Base-by-base conservation (phyloP, 2,888 invertebrate genomes). In the Nasonia oneida region DNA sequence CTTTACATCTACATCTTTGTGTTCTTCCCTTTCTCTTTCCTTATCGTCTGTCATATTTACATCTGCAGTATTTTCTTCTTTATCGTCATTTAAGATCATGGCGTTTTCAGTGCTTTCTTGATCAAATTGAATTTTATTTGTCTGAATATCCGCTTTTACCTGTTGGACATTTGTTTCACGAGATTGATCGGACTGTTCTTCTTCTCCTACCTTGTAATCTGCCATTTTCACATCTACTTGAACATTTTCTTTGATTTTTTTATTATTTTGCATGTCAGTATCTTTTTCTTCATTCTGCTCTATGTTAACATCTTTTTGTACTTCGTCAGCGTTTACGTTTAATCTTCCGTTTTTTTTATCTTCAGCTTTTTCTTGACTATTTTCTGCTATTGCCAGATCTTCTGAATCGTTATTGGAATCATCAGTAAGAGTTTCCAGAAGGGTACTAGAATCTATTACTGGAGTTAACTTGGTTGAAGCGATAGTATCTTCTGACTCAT, bases 371-470 rank as follows among this genome's bases (percentile, higher is more conserved):
- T 80, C 39, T 14, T 71, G 15, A n/a, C 23, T 15, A n/a, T 42
- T 64, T 83, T 79, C 29, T 64, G 37, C 70, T 18, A 18, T 42
- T 29, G 23, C 2, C 10, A 64, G 5, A n/a, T 29, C 37, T 70
- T 81, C 53, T 81, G 70, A 75, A 67, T 74, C 74, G 8, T 77
- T 37, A 29, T 47, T 78, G 1, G 81, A 84, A 33, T 86, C 87
- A 80, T 81, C 87, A 1, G 85, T 86, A 37, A 87, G 76, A 39
- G 85, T 79, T 75, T 87, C 87, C 33, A 87, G 14, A 3, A 87
- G 57, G 4, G 73, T 53, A 29, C 23, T 81, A 18, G 87, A 83
- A 71, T 84, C 82, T 23, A 71, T 83, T 14, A 81, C 73, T 33
- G 83, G 37, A 53, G 57, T 15, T 75, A 80, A 50, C 47, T 81